Base-by-base conservation (phyloP, 1,140 invertebrate species). In the Bombus pyrosoma region DNA sequence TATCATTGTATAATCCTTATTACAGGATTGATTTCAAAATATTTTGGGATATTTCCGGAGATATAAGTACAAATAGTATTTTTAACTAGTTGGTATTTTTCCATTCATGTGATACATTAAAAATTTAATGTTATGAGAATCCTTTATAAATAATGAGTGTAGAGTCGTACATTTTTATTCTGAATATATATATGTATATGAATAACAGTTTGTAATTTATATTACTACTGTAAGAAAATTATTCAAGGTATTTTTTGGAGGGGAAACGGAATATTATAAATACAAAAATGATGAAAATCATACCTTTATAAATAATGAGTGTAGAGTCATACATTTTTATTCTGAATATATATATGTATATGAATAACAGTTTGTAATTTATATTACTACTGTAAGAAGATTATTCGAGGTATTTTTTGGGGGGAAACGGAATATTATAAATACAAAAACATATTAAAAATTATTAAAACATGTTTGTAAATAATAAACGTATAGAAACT, bases 271-370 rank as follows among this genome's bases (percentile, higher is more conserved):
- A 64, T 43, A 43, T 41, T 78, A 64, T 78, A 78, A 41, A 32
- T 43, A 41, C 12, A 32, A 78, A 78, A 78, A 43, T 34, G 34
- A 37, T 77, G 22, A 64, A 18, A 62, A 77, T 64, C 62, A 41
- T 22, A 64, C 10, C 28, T 64, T 77, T 77, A 32, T 41, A 62
- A 57, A 37, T 59, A 25, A 77, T 32, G 13, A 1, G 10, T 39
- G 3, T 69, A 74, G 32, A 74, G 10, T 34, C 18, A 53, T 34
- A 43, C 9, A 25, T 34, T 53, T 74, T 53, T 74, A 74, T 34
- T 74, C 10, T 39, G 66, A 18, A 47, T 47, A 47, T 47, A 47
- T 47, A 47, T 47, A 5, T 68, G 39, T 39, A 37, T 68, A 15
- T 68, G 15, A 71, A 39, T 28, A 71, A 28, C 25, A 39, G 12